Evolutionary conservation across 2,113 vertebrate species (phyloP), one percentile per base, ranked within the genome.

Genomic region (Alouatta palliata): DNA sequence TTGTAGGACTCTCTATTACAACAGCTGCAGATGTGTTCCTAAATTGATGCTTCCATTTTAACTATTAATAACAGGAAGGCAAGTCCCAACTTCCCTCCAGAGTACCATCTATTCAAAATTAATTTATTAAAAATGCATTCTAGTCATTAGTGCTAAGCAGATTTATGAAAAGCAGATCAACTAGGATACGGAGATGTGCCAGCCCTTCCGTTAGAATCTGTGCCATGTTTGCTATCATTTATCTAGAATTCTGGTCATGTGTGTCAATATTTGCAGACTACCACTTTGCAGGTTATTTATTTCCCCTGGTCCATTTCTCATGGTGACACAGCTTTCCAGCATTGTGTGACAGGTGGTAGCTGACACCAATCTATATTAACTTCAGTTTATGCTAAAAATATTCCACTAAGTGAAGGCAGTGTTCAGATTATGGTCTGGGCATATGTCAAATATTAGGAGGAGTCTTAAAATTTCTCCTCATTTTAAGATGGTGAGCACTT

Each of bases 41-140:
- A 64, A 96, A 91, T 95, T 30, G 80, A 92, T 81, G 85, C 75
- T 86, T 95, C 86, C 93, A 54, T 83, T 86, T 95, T 96, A 96
- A 88, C 95, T 97, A 91, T 94, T 94, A 94, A 87, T 96, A 93
- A 90, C 70, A 56, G 20, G 23, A 84, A 94, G 84, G 68, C 84
- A 64, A 75, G 54, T 94, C 54, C 77, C 90, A 91, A 32, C 87
- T 95, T 95, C 95, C 90, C 96, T 96, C 96, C 87, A 85, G 95
- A 98, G 97, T 35, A 88, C 84, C 93, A 96, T 94, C 87, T 85
- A 90, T 88, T 95, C 76, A 94, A 98, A 96, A 97, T 97, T 95
- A 97, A 98, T 96, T 97, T 96, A 97, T 97, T 98, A 98, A 97
- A 98, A 98, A 97, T 97, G 95, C 94, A 96, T 92, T 91, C 75